Conservation (phyloP, 2,888 invertebrate genomes). For the Hydrotaea diabolus region DNA sequence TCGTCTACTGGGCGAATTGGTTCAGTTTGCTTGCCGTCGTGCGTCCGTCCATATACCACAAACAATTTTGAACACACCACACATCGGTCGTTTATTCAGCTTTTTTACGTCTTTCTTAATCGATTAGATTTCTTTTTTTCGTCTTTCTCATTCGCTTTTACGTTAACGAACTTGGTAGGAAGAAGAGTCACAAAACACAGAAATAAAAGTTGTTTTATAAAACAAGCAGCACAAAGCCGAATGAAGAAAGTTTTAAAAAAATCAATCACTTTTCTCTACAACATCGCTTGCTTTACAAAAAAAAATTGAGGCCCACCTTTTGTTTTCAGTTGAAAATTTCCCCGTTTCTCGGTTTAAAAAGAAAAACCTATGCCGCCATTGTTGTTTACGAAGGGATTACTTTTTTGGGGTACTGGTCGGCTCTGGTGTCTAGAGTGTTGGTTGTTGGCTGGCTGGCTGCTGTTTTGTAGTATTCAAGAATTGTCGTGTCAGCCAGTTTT, state of each 20-base stretch:
- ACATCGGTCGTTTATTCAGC: conserved; percentile 20
- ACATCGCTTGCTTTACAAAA: neutral
- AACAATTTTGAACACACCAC: neutral
- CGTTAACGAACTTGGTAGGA: conserved; percentile 16
- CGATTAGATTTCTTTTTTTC: conserved; percentile 38
- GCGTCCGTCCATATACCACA: neutral
- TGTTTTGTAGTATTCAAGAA: conserved; percentile 18
- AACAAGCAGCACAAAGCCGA: neutral
- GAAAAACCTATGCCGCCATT: conserved; percentile 53
- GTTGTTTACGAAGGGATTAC: conserved; percentile 33
- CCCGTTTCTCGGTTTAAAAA: neutral
- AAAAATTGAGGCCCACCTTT: conserved; percentile 56
- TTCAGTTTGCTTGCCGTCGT: conserved; percentile 14
- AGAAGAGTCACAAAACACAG: conserved; percentile 13
- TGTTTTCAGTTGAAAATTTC: conserved; percentile 28
- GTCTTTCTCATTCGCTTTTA: conserved; percentile 12
- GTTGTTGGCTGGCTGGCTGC: conserved; percentile 30
- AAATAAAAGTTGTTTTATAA: conserved; percentile 14
- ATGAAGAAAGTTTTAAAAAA: conserved; percentile 11
- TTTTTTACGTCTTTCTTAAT: conserved; percentile 26
- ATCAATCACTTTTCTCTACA: conserved; percentile 18
- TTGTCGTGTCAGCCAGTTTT: conserved; percentile 55
- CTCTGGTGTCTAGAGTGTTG: neutral
- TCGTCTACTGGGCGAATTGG: conserved; percentile 11
- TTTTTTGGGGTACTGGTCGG: neutral